These are phyloP conservation scores for Heloderma charlesbogerti DNA, from an alignment of 2,113 vertebrate species.

Conservation along the genomic window DNA sequence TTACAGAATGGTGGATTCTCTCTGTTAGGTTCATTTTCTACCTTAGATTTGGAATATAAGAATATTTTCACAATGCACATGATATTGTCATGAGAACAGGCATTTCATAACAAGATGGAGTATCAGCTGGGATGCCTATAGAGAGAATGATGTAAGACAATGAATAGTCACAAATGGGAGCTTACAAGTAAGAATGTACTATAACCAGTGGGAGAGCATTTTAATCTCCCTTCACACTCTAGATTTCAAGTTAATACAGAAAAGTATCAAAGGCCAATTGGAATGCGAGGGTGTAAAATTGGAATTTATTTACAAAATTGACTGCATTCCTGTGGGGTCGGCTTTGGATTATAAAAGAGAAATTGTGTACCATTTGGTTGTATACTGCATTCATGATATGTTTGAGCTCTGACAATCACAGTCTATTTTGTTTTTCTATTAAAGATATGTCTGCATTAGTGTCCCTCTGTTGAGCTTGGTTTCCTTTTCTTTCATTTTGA, in stretches of 20 bases:
- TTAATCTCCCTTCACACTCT: constrained; percentile 3
- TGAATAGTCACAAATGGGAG: constrained; percentile 4
- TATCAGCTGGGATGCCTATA: constrained; percentile 8
- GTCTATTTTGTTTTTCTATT: background rate
- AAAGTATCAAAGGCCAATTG: constrained; percentile 9
- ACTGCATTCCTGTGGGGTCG: background rate
- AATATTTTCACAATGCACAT: background rate
- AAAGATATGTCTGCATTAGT: background rate
- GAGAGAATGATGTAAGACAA: background rate
- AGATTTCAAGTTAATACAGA: constrained; percentile 2
- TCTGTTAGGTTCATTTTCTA: background rate
- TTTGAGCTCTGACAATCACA: background rate
- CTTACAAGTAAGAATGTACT: constrained; percentile 1
- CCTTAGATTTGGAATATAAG: background rate
- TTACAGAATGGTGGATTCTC: background rate
- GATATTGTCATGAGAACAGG: background rate
- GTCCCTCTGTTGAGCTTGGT: background rate
- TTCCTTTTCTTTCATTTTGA: background rate
- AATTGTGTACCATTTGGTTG: background rate
- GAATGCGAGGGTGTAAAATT: background rate
- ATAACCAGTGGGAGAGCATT: background rate
- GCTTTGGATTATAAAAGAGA: background rate
- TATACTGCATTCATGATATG: background rate
- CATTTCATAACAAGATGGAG: constrained; percentile 22
- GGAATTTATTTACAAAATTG: constrained; percentile 22